Conservation (phyloP, 2,113 vertebrate species). For the Ptychochromis oligacanthus region DNA sequence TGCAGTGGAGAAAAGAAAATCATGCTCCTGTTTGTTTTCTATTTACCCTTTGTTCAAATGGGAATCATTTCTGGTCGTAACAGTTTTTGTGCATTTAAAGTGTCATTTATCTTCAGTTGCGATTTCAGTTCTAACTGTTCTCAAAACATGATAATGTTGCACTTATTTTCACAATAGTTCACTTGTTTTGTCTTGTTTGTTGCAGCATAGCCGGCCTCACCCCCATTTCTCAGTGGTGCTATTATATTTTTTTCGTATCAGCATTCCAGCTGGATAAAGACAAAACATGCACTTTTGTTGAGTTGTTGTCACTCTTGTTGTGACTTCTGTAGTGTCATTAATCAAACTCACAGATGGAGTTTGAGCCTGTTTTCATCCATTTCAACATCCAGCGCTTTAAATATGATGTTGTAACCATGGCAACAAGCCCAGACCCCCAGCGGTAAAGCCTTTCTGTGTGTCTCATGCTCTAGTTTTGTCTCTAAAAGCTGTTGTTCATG, state of each 20-base stretch:
- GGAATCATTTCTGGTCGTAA: neutral
- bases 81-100: neutral
- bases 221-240: neutral
- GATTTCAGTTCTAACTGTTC: neutral
- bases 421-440: slow-evolving; percentile 58
- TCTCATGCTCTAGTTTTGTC: slow-evolving; percentile 26
- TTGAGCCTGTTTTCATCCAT: neutral
- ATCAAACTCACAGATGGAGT: neutral
- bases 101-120: neutral
- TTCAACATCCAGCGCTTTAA: slow-evolving; percentile 19
- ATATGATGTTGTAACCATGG: slow-evolving; percentile 73
- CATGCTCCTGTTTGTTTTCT: neutral
- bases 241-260: neutral
- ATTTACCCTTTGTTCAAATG: neutral
- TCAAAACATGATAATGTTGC: neutral
- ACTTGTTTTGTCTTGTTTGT: no score
- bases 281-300: neutral
- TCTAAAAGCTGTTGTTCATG: slow-evolving; percentile 2
- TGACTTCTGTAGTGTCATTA: neutral
- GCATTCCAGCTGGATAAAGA: neutral
- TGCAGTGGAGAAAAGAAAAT: neutral
- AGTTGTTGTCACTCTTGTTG: neutral
- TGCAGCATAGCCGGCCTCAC: no score
- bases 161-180: no score
- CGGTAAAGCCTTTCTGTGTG: neutral